A percentile compares a stretch with the other conserved stretches of the same genome.
These are phyloP conservation scores for Trissonchulus sp. DNA, from an alignment of 2,888 invertebrate species.

Conservation along the genomic window DNA sequence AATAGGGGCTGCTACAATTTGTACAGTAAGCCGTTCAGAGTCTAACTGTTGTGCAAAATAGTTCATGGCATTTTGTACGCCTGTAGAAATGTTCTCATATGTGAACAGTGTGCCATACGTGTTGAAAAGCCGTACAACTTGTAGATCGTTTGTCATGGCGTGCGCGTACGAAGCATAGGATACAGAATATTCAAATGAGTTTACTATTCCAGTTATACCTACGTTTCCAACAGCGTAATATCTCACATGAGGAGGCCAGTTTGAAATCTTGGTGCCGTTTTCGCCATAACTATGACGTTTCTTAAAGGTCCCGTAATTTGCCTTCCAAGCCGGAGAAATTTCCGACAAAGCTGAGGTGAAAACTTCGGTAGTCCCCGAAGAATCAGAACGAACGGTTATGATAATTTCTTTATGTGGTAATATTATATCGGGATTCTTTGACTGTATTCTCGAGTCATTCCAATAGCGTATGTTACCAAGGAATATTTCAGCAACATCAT, in stretches of 20 bases:
- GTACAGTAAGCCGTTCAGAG: not conserved
- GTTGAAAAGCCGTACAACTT: not conserved
- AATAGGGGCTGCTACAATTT: not conserved
- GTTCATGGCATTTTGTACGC: not conserved
- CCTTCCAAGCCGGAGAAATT: not conserved
- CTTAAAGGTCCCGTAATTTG: not conserved
- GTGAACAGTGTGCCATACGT: not conserved
- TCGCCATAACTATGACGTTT: not conserved
- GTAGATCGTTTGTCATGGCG: not conserved
- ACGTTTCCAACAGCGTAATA: not conserved
- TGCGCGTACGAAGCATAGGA: not conserved
- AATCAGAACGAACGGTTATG: not conserved
- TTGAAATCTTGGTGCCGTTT: not conserved
- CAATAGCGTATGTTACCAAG: not conserved
- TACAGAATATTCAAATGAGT: not conserved
- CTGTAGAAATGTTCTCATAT: not conserved
- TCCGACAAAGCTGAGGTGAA: not conserved
- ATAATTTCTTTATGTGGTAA: not conserved
- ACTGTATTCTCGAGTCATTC: not conserved
- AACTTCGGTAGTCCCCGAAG: not conserved
- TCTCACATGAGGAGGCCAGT: not conserved
- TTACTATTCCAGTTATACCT: not conserved
- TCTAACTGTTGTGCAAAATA: not conserved
- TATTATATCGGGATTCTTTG: not conserved
- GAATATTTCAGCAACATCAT: not conserved